phyloP scores from a whole-genome alignment of 1,140 invertebrate species.

The Aphelenchoides avenae region DNA sequence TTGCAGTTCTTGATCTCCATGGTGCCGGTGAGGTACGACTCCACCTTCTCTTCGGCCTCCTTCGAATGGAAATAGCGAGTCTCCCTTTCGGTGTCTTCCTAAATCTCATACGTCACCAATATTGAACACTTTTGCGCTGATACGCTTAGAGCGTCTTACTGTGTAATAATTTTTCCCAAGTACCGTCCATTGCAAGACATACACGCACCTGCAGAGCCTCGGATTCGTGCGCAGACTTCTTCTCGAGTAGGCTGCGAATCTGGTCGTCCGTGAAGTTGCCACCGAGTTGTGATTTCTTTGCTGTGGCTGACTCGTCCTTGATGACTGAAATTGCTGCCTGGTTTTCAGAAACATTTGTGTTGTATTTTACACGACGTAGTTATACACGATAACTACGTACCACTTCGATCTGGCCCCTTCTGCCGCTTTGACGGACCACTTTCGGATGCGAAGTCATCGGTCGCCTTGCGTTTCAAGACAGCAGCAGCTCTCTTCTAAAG shows the following conservation, averaged over 20 bases:
- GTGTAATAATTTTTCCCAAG: no score
- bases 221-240: constrained; percentile 32
- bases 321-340: no score
- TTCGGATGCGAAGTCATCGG: no score
- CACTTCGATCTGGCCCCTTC: no score
- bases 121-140: not conserved
- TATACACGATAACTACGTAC: no score
- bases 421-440: no score
- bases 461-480: no score
- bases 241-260: constrained; percentile 25
- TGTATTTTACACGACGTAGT: no score
- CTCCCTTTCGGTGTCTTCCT: constrained; percentile 24
- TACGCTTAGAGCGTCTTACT: no score
- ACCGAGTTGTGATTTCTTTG: constrained; percentile 15
- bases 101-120: no score
- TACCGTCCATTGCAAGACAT: not conserved
- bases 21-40: constrained; percentile 25
- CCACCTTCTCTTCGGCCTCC: constrained; percentile 43
- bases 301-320: not conserved
- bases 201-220: constrained; percentile 24
- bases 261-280: constrained; percentile 23
- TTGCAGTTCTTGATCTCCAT: constrained; percentile 46
- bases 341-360: no score
- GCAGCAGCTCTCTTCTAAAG: no score
- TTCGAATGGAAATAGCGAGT: constrained; percentile 28